Conservation (phyloP, 2,888 invertebrate species). For the Eugnorisma glareosa region DNA sequence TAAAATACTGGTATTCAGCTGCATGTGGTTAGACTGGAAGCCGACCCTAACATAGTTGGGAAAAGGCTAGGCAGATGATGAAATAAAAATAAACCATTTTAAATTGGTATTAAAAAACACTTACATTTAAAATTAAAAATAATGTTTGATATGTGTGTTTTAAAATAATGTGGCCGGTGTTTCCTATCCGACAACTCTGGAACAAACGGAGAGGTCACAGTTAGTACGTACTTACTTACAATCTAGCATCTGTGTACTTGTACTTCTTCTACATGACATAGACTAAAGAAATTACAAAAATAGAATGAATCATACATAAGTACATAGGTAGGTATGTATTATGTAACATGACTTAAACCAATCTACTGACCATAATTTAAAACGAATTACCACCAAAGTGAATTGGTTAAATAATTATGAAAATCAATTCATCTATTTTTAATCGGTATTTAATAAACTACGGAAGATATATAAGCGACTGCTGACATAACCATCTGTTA, state of each 20-base stretch:
- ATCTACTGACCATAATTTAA: not conserved
- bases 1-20: too few species aligned
- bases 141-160: too few species aligned
- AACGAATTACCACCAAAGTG: too few species aligned
- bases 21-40: too few species aligned
- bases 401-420: slow-evolving; percentile 21
- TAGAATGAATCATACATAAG: not conserved
- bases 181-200: not conserved
- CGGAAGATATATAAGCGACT: slow-evolving; percentile 10
- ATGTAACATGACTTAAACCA: not conserved
- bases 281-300: not conserved
- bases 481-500: not conserved
- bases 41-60: too few species aligned
- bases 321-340: not conserved
- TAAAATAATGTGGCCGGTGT: too few species aligned
- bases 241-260: not conserved
- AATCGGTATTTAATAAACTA: slow-evolving; percentile 32
- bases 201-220: not conserved
- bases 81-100: too few species aligned
- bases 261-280: not conserved
- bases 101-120: too few species aligned
- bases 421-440: slow-evolving; percentile 5
- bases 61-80: too few species aligned
- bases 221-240: not conserved
- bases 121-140: too few species aligned